Evolutionary conservation across 2,113 vertebrate genomes (phyloP).

Genomic region (Rhinoptilus africanus): DNA sequence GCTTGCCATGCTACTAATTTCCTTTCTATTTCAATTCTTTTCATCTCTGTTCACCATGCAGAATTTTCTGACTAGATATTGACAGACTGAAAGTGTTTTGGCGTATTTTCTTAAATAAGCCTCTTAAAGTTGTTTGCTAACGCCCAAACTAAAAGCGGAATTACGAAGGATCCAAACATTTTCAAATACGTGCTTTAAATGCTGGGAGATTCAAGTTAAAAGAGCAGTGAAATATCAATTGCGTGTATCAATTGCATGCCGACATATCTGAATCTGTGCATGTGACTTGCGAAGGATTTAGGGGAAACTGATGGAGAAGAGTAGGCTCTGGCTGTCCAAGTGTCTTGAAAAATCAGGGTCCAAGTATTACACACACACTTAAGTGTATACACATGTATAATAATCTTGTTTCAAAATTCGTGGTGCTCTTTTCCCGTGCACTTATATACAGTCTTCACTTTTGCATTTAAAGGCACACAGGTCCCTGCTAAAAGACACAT

Average conservation of each 20-base stretch:
- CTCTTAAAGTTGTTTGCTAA: slow-evolving; percentile 73
- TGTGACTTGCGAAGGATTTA: background rate
- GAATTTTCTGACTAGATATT: slow-evolving; percentile 79
- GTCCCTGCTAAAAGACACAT: background rate
- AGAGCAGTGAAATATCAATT: background rate
- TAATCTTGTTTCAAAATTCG: background rate
- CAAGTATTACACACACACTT: no score
- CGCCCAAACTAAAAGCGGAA: slow-evolving; percentile 58
- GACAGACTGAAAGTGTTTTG: slow-evolving; percentile 76
- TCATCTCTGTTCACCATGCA: slow-evolving; percentile 75
- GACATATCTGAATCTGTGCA: background rate
- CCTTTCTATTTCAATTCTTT: slow-evolving; percentile 77
- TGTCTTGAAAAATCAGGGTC: background rate
- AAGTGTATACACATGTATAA: accelerated
- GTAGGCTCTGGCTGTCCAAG: background rate
- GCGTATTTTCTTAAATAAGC: slow-evolving; percentile 75
- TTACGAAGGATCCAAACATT: slow-evolving; percentile 19
- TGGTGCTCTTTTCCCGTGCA: background rate
- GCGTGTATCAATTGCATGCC: background rate
- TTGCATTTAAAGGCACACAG: background rate
- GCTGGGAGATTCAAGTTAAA: background rate
- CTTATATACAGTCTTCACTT: background rate
- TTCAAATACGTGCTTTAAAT: background rate
- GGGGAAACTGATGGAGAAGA: background rate
- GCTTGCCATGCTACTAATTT: slow-evolving; percentile 78